Base-by-base conservation (phyloP, 2,113 vertebrate species). In the Nycticebus coucang region DNA sequence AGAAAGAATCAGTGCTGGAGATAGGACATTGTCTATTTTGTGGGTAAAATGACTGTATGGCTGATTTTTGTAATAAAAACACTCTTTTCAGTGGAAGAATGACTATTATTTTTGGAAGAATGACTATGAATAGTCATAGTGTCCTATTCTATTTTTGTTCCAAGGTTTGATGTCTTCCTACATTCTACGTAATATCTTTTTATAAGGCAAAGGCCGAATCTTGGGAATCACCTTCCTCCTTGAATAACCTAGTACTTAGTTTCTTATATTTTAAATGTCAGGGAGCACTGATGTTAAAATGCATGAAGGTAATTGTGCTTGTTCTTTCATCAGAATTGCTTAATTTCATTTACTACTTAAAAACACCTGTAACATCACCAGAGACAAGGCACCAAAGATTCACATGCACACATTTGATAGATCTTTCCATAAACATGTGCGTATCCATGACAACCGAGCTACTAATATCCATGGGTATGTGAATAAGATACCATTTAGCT, bases 361-460 rank as follows among this genome's bases (percentile, higher is more conserved):
- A 98, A 98, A 97, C 83, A 89, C 86, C 94, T 91, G 81, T 89
- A 97, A 96, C 69, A 77, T 60, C 62, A 89, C 66, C 95, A 57
- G 94, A 97, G 87, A 97, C 89, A 87, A 4, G 64, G 71, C 11
- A 95, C 82, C 82, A 89, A 97, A 62, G 72, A 97, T 97, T 97
- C 95, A 96, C 96, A 98, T 96, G 93, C 91, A 96, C 84, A 83
- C 77, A 91, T 96, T 93, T 97, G 96, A 98, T 85, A 96, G 95
- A 95, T 95, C 69, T 92, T 87, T 89, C 77, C 87, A 97, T 94
- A 97, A 98, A 98, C 83, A 98, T 95, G 95, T 98, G 77, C 96
- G 98, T 98, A 98, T 98, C 98, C 98, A 98, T 98, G 98, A 98
- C 98, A 98, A 98, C 98, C 97, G 97, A 98, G 62, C 60, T 95